Evolutionary conservation across 2,113 vertebrate genomes (phyloP), one percentile per base, ranked within the genome.

Genomic region (Anhinga anhinga): DNA sequence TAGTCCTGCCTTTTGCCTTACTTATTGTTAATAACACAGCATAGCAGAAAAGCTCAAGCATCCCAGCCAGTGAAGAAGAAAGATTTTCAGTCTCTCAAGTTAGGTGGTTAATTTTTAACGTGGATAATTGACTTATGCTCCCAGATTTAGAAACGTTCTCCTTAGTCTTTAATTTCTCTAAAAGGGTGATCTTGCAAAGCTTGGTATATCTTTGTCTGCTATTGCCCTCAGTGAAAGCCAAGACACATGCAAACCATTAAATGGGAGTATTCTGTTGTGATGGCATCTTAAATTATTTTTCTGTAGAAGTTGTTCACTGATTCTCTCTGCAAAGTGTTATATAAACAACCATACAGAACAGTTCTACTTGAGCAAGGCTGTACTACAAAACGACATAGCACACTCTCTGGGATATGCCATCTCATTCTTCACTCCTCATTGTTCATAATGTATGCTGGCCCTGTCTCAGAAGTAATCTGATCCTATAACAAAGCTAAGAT

Each of bases 261-360:
- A 42, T 18, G 5, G n/a, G n/a, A n/a, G n/a, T n/a, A 8, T 47
- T 80, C 44, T 82, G 42, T 9, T 30, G 3, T 21, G 18, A 52
- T 8, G 6, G 0, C 17, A 49, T 10, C 19, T 59, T 30, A 32
- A 74, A 13, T 19, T 59, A 50, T 32, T 55, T 55, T 76, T 58
- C 76, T 76, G 20, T 32, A 42, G 25, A 38, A 90, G n/a, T n/a
- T n/a, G 9, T 52, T 65, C 11, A 13, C 15, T 34, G 23, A 19
- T 69, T 80, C 40, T 59, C 29, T 55, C 4, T 15, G 12, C 1
- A 66, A 67, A 40, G 1, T 38, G 3, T 16, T 42, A 15, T 11
- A 32, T 11, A 65, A 87, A 44, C 2, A 58, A 17, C 1, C 0
- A 0, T 4, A 29, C 4, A 32, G 13, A n/a, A 65, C 5, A 7